These are phyloP conservation scores for Chondrilla cf. caribensis DNA, from an alignment of 37 sponge, comb jelly and placozoan species.

Conservation along the genomic window DNA sequence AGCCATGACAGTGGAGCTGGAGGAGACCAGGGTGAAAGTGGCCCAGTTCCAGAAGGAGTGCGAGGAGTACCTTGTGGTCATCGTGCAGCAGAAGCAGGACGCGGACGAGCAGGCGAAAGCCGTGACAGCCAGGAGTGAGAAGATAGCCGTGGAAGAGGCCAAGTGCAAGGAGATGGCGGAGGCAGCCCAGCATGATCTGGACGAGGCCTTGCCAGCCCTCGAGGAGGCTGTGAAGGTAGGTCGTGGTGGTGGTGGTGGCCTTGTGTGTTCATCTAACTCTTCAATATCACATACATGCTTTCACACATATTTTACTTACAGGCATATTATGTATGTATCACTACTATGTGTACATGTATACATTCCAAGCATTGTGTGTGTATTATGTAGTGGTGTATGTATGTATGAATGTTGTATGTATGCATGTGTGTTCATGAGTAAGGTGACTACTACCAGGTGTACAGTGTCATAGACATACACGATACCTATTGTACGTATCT, in stretches of 20 bases:
- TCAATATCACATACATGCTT: too few relatives aligned
- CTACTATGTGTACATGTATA: too few relatives aligned
- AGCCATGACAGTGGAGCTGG: slow-evolving; percentile 93
- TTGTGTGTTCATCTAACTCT: background rate
- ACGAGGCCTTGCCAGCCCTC: slow-evolving; percentile 94
- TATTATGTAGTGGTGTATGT: too few relatives aligned
- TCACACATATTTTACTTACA: too few relatives aligned
- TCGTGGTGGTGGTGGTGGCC: too few relatives aligned
- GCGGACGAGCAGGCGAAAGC: slow-evolving; percentile 38
- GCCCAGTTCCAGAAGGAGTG: slow-evolving; percentile 98
- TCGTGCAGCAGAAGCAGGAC: slow-evolving; percentile 92
- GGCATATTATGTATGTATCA: too few relatives aligned
- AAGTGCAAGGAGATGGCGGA: slow-evolving; percentile 85
- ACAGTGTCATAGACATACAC: too few relatives aligned
- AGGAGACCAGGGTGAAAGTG: slow-evolving; percentile 86
- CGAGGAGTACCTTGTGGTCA: slow-evolving; percentile 95
- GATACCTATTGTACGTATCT: too few relatives aligned
- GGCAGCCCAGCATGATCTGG: slow-evolving; percentile 92
- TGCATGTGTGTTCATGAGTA: too few relatives aligned
- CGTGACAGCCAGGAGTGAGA: slow-evolving; percentile 89
- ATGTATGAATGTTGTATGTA: too few relatives aligned
- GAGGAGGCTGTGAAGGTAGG: slow-evolving; percentile 80
- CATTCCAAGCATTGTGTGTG: too few relatives aligned
- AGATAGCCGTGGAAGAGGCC: slow-evolving; percentile 95
- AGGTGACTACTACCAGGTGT: too few relatives aligned